Percentiles rank a stretch among this genome's conserved stretches.
These are phyloP conservation scores for Tragelaphus oryx DNA, from an alignment of 2,797 vertebrate genomes.

Conservation along the genomic window DNA sequence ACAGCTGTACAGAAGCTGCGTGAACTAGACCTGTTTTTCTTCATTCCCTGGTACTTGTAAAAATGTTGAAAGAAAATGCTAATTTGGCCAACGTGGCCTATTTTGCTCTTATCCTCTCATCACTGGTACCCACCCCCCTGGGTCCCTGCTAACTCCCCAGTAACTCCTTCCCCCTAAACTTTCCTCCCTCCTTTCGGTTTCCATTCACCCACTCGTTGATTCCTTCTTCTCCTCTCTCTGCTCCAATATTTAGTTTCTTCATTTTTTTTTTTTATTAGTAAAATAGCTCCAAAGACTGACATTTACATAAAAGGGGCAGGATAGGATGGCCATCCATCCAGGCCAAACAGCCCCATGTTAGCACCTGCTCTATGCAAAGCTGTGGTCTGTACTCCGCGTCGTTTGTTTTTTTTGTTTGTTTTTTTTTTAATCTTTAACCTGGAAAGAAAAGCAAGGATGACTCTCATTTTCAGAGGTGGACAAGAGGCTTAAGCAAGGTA, in stretches of 20 bases:
- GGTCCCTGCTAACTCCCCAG: not conserved
- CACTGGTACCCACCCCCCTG: not conserved
- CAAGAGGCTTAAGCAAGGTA: not conserved
- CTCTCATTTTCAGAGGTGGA: not conserved
- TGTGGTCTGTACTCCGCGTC: not conserved
- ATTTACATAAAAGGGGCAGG: not conserved
- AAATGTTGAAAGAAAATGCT: conserved; percentile 52
- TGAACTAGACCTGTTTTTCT: not conserved
- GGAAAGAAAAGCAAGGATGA: not conserved
- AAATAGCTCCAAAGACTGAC: not conserved
- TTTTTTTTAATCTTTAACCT: not conserved
- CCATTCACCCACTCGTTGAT: not conserved
- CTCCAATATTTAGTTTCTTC: not conserved
- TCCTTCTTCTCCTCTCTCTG: not conserved
- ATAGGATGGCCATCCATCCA: not conserved
- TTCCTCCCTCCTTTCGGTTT: not conserved
- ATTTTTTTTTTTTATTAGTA: not conserved
- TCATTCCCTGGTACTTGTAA: not conserved
- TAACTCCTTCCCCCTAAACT: not conserved
- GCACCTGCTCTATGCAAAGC: not conserved
- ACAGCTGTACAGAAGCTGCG: not conserved
- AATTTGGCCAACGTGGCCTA: not conserved
- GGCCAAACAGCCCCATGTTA: not conserved
- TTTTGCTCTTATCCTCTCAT: not conserved
- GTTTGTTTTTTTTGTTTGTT: no score